phyloP scores from a whole-genome alignment of 2,113 vertebrate genomes.

The Protobothrops flavoviridis region DNA sequence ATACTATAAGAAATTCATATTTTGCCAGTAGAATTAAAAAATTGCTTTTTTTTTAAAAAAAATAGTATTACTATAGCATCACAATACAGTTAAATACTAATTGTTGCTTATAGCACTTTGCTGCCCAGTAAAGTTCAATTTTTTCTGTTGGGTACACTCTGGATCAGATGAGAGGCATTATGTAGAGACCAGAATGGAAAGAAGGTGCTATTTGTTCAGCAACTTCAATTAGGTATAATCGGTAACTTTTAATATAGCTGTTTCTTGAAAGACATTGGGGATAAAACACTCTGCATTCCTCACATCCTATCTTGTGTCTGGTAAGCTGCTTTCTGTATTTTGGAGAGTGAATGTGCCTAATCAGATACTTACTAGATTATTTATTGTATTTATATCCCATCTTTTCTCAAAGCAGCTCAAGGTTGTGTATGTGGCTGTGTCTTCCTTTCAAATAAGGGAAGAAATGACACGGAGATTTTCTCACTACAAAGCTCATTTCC shows the following conservation, averaged over 20 bases:
- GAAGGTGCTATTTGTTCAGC: not conserved
- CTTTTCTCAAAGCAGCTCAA: not conserved
- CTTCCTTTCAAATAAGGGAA: not conserved
- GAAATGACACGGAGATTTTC: not conserved
- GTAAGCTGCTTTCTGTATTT: not conserved
- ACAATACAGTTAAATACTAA: not conserved
- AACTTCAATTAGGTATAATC: not conserved
- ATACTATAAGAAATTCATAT: not conserved
- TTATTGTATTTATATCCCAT: not conserved
- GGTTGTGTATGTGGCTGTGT: not conserved
- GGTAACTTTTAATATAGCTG: not conserved
- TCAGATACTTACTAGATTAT: not conserved
- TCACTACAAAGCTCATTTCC: not conserved
- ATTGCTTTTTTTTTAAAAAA: not conserved
- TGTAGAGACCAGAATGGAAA: not conserved
- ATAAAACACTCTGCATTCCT: not conserved
- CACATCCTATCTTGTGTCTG: not conserved
- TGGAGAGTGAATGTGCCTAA: not conserved
- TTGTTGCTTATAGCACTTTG: not conserved
- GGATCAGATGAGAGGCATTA: not conserved
- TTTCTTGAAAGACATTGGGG: not conserved
- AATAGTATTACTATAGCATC: not conserved
- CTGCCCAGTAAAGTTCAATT: not conserved
- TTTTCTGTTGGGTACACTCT: not conserved
- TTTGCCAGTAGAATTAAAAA: not conserved